phyloP scores from a whole-genome alignment of 2,113 vertebrate genomes.

The Rhagologus leucostigma region DNA sequence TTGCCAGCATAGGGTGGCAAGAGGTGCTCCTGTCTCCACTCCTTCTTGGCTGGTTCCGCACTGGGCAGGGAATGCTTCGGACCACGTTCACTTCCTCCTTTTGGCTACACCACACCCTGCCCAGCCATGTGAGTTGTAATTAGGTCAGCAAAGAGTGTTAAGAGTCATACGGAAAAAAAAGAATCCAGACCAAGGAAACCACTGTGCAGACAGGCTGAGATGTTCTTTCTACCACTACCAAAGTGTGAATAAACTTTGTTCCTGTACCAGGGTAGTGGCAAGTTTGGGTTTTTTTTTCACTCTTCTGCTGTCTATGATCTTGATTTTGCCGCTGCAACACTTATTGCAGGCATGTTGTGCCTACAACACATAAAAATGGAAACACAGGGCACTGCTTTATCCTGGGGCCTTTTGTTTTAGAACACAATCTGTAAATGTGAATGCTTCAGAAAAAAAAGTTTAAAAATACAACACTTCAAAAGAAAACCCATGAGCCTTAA shows the following conservation, averaged over 20 bases:
- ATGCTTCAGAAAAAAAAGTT: neutral
- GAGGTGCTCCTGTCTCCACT: neutral
- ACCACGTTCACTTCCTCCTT: neutral
- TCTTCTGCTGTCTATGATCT: neutral
- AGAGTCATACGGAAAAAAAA: neutral
- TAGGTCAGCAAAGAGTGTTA: neutral
- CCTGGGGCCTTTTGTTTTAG: neutral
- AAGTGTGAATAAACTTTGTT: neutral
- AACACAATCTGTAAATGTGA: neutral
- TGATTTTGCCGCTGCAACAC: neutral
- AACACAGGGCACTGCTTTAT: neutral
- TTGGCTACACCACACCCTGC: neutral
- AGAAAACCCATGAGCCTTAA: neutral
- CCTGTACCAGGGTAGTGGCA: neutral
- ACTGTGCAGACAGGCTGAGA: neutral
- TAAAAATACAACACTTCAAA: neutral
- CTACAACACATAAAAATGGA: neutral
- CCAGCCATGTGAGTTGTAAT: rapidly evolving
- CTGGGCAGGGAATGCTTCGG: neutral
- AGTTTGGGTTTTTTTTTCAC: neutral
- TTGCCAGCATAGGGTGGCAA: neutral
- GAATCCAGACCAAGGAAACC: neutral
- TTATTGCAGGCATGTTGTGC: neutral
- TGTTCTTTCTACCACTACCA: neutral
- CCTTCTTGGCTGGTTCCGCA: neutral